phyloP scores from a whole-genome alignment of 1,140 invertebrate species.

The Pachypeltis micranthus region DNA sequence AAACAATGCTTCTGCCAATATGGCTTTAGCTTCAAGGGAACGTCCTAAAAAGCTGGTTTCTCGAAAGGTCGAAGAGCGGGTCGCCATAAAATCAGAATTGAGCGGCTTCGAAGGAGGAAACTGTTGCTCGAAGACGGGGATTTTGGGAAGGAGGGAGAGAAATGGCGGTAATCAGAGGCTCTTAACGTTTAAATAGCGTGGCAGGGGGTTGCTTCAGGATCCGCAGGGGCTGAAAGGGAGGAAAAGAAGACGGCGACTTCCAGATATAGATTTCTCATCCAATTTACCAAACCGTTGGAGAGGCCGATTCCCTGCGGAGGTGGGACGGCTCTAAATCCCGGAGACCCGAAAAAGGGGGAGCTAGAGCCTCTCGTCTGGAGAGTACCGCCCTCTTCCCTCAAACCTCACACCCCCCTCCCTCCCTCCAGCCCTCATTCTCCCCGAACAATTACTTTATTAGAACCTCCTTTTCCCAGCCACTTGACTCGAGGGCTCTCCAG shows the following conservation, averaged over 20 bases:
- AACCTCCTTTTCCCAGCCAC: conserved; percentile 7
- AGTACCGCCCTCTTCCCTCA: no score
- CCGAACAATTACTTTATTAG: conserved; percentile 13
- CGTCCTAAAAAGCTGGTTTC: no score
- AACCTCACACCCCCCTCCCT: no score
- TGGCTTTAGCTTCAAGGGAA: no score
- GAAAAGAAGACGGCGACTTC: background rate
- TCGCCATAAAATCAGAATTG: no score
- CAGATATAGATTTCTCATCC: conserved; percentile 14
- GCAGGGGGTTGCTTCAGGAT: background rate
- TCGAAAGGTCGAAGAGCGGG: no score
- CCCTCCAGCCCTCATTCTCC: background rate
- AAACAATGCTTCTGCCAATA: no score
- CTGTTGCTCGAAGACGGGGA: no score
- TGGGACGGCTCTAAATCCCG: no score
- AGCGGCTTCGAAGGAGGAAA: no score
- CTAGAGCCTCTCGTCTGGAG: background rate
- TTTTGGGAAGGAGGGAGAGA: background rate
- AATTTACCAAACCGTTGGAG: conserved; percentile 8
- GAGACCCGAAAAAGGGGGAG: no score
- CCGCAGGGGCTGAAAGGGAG: background rate
- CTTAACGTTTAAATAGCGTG: background rate
- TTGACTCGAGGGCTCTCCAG: conserved; percentile 26
- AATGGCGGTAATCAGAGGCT: background rate
- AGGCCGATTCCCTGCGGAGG: no score